Conservation (phyloP, 2,888 invertebrate species). For the Antitype chi region DNA sequence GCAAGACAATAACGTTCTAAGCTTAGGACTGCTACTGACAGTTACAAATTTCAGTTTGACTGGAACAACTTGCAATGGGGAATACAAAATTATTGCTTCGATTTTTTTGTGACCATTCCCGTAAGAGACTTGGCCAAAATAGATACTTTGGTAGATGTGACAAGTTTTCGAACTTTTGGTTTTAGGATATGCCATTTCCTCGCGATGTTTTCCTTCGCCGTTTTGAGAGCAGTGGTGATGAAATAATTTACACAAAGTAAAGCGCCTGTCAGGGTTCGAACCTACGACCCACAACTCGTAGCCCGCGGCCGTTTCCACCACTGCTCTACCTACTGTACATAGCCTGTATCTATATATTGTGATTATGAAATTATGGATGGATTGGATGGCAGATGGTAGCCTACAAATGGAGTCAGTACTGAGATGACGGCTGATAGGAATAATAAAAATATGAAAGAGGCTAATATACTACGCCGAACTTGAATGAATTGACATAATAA, state of each 20-base stretch:
- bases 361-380: not conserved
- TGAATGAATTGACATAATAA: not conserved
- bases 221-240: too few relatives aligned
- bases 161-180: too few relatives aligned
- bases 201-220: too few relatives aligned
- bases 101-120: constrained; percentile 9
- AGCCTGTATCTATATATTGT: not conserved
- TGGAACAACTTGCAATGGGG: constrained; percentile 20
- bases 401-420: not conserved
- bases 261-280: too few relatives aligned
- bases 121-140: not conserved
- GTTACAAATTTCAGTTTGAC: constrained; percentile 37
- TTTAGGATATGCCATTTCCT: too few relatives aligned
- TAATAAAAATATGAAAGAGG: not conserved
- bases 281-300: too few relatives aligned
- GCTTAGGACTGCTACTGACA: constrained; percentile 33
- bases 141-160: not conserved
- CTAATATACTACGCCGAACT: not conserved
- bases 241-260: too few relatives aligned
- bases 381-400: not conserved
- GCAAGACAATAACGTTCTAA: constrained; percentile 33
- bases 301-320: too few relatives aligned
- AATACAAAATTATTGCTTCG: constrained; percentile 3
- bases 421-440: not conserved
- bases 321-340: not conserved